phyloP scores from a whole-genome alignment of 2,797 vertebrate species.

The Sebastes vulpes region DNA sequence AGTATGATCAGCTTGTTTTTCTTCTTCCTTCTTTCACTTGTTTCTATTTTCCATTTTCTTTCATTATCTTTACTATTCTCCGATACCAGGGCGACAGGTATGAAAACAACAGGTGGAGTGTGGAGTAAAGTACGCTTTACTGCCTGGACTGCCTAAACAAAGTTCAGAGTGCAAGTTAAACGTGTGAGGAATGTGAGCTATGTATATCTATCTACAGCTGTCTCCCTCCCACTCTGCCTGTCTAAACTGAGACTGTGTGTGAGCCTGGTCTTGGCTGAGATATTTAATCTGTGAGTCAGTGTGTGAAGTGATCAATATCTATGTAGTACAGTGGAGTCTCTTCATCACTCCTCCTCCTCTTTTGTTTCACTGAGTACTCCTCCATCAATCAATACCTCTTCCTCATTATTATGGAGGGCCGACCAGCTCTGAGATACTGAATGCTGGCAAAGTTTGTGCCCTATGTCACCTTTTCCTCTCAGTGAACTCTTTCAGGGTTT shows the following conservation, averaged over 20 bases:
- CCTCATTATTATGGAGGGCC: neutral
- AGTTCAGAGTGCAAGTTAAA: conserved; percentile 29
- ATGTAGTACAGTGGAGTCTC: neutral
- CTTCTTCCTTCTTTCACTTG: neutral
- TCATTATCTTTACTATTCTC: neutral
- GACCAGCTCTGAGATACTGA: neutral
- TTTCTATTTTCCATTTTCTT: neutral
- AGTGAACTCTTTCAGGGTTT: neutral
- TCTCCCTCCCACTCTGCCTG: conserved; percentile 5
- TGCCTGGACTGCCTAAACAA: neutral
- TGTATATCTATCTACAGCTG: conserved; percentile 8
- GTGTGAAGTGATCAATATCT: conserved; percentile 33
- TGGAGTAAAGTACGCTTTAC: neutral
- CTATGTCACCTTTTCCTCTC: neutral
- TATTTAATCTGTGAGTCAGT: conserved; percentile 20
- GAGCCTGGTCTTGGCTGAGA: neutral
- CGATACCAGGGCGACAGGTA: neutral
- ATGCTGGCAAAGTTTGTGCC: neutral
- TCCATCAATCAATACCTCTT: conserved; percentile 17
- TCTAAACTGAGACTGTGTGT: neutral
- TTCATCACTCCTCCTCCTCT: conserved; percentile 5
- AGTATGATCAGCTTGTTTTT: neutral
- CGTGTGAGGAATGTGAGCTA: conserved; percentile 33
- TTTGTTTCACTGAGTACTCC: neutral
- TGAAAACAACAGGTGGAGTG: conserved; percentile 12